Evolutionary conservation across 2,888 invertebrate species (phyloP).

Genomic region (Acleris literana): DNA sequence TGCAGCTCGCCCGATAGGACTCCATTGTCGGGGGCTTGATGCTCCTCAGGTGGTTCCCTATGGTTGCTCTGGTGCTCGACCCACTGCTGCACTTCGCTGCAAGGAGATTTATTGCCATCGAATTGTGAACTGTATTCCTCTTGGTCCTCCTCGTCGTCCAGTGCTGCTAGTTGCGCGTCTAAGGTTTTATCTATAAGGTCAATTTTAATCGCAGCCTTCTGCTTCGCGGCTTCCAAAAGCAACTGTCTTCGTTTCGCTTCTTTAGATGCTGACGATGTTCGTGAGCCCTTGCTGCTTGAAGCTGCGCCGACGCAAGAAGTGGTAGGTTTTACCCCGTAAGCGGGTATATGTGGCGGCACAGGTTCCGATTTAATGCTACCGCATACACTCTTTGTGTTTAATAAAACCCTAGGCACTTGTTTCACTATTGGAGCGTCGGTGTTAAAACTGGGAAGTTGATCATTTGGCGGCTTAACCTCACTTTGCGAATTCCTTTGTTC

Average conservation of each 20-base stretch:
- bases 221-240: neutral
- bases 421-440: neutral
- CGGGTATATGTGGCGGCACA: neutral
- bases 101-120: neutral
- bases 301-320: neutral
- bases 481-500: neutral
- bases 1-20: neutral
- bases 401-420: neutral
- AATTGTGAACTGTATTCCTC: neutral
- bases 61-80: neutral
- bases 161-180: conserved; percentile 10
- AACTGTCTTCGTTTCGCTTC: neutral
- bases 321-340: neutral
- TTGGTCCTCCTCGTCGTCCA: neutral
- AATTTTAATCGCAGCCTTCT: conserved; percentile 5
- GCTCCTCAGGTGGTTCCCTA: neutral
- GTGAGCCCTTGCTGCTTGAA: neutral
- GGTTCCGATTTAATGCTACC: neutral
- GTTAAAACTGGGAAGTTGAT: neutral
- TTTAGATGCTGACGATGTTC: neutral
- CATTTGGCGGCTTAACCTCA: neutral
- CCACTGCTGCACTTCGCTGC: neutral
- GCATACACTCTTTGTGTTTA: neutral
- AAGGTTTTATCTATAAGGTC: conserved; percentile 5
- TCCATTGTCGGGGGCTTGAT: neutral